Conservation (phyloP, 2,888 invertebrate genomes). For the Aphelenchoides bicaudatus region DNA sequence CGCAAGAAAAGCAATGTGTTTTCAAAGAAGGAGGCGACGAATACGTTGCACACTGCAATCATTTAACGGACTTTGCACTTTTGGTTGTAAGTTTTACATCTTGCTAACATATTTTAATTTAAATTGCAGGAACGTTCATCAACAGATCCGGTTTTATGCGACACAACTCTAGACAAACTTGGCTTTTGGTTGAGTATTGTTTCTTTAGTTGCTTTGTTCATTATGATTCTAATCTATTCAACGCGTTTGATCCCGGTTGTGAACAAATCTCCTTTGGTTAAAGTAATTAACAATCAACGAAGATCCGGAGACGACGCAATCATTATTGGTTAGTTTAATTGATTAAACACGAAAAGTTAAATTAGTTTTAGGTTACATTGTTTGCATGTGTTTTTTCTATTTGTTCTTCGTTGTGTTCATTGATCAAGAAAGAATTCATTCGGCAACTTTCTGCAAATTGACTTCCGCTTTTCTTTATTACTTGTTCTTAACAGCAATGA, state of each 20-base stretch:
- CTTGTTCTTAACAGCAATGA: background rate
- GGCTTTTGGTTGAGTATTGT: conserved; percentile 3
- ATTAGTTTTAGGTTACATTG: too few species aligned
- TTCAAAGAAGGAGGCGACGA: conserved; percentile 25
- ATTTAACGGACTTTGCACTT: conserved; percentile 45
- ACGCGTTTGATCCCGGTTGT: conserved; percentile 5
- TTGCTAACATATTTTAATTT: background rate
- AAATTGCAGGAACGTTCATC: background rate
- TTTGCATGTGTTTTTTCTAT: background rate
- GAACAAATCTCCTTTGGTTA: background rate
- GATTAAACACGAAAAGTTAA: too few species aligned
- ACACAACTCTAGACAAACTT: background rate
- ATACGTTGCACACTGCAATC: conserved; percentile 36
- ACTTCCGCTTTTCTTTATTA: background rate
- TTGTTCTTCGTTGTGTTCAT: background rate
- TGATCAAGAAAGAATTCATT: background rate
- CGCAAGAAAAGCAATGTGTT: background rate
- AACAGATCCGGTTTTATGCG: conserved; percentile 20
- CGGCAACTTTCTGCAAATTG: conserved; percentile 6
- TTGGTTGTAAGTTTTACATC: conserved; percentile 22
- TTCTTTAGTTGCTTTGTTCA: background rate
- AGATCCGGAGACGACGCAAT: background rate
- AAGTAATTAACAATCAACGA: background rate
- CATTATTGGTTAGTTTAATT: too few species aligned
- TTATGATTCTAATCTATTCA: background rate